These are phyloP conservation scores for Morus bassanus DNA, from an alignment of 2,797 vertebrate genomes.

Conservation along the genomic window DNA sequence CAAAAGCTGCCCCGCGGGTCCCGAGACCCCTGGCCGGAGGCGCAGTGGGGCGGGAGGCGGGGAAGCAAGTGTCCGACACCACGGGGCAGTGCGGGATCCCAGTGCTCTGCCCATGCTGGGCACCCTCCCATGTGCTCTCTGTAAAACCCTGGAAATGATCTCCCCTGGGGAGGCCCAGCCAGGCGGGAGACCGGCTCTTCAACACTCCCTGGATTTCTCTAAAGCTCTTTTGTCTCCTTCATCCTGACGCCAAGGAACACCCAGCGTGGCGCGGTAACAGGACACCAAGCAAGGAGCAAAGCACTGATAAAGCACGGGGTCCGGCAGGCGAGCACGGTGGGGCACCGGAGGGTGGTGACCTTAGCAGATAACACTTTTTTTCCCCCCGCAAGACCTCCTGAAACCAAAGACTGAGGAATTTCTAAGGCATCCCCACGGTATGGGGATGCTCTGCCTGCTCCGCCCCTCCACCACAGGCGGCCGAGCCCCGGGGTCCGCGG, in stretches of 20 bases:
- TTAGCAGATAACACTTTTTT: not conserved
- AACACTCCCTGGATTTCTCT: not conserved
- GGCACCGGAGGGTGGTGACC: rapidly evolving
- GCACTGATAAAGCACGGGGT: not conserved
- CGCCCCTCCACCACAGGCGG: rapidly evolving
- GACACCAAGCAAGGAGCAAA: not conserved
- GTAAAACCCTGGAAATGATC: rapidly evolving
- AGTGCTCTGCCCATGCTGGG: rapidly evolving
- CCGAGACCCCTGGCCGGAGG: rapidly evolving
- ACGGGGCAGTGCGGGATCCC: rapidly evolving
- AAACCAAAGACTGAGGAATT: not conserved
- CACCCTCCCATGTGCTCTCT: not conserved
- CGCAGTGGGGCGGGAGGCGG: rapidly evolving
- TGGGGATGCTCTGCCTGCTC: rapidly evolving
- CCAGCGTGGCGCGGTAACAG: not conserved
- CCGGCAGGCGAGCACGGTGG: rapidly evolving
- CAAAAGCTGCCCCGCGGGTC: not conserved
- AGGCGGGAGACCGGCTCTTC: not conserved
- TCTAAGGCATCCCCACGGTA: rapidly evolving
- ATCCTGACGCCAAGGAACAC: not conserved
- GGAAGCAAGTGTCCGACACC: not conserved
- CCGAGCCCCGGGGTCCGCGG: rapidly evolving
- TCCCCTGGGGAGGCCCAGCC: not conserved
- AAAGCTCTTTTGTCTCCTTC: not conserved
- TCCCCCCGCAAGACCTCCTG: not conserved